Base-by-base conservation (phyloP, 2,888 invertebrate genomes). In the Tenthredo scrophulariae region DNA sequence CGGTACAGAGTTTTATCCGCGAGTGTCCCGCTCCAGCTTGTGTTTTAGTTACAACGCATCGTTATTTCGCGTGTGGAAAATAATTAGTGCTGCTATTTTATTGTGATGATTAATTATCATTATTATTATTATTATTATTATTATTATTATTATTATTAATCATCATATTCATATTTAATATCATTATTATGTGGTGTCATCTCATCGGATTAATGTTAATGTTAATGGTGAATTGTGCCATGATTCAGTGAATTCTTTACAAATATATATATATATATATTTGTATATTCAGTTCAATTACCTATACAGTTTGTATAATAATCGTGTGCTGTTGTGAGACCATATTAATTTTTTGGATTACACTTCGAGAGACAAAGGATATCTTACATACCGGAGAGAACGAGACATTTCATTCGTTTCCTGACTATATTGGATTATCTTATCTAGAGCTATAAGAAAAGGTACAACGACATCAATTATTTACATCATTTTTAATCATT, bases 161-260 rank as follows among this genome's bases (percentile, higher is more conserved):
- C n/a, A n/a, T 50, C 33, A 74, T n/a, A 75, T 22, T 62, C 7
- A 58, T 22, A 46, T 46, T 46, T 26, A 62, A 22, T 62, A 62
- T 62, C 22, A 62, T 62, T 54, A 54, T 54, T 54, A 54, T n/a
- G 54, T 54, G 54, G 54, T 54, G 54, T 54, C 54, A 54, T 54
- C n/a, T 54, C n/a, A 50, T 26, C 26, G 18, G 29, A 67, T 67
- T 29, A 70, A 22, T 74, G 43, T 67, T 29, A 70, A 22, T 74
- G 43, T 74, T 43, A 15, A 77, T 29, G 50, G 77, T 77, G 77
- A 22, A 54, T 77, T 77, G 77, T 77, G 77, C 77, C 77, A 77
- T 50, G 18, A 77, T 77, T 50, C 29, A 77, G 77, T 77, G 77
- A 77, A 77, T 77, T 77, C n/a, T 46, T 2, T 50, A 50, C 18